These are phyloP conservation scores for Drosophila parthenogenetica DNA, from an alignment of 2,888 invertebrate species.

Conservation along the genomic window DNA sequence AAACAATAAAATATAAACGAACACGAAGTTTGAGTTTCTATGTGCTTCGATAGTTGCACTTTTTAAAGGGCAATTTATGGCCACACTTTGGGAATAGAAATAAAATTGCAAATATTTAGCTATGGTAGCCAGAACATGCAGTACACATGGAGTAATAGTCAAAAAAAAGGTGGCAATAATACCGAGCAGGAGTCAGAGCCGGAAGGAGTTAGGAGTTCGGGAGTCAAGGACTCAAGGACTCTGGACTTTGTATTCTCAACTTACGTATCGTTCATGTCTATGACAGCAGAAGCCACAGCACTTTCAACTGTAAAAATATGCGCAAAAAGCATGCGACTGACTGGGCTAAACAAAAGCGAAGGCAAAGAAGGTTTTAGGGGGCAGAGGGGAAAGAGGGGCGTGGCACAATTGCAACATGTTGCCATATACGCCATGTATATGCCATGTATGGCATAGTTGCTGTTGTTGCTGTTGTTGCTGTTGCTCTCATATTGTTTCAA, in stretches of 20 bases:
- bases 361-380: not conserved
- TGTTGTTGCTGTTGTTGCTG: conserved; percentile 23
- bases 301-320: conserved; percentile 63
- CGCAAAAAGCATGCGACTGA: conserved; percentile 61
- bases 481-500: conserved; percentile 63
- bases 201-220: not conserved
- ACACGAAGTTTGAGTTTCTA: not conserved
- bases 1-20: conserved; percentile 5
- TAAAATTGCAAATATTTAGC: conserved; percentile 72
- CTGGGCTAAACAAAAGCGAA: conserved; percentile 7
- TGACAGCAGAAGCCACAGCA: conserved; percentile 63
- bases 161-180: not conserved
- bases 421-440: conserved; percentile 44
- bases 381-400: conserved; percentile 8
- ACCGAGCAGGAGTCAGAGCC: not conserved
- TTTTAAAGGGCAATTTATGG: conserved; percentile 62
- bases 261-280: conserved; percentile 55
- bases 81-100: conserved; percentile 62
- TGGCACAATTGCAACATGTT: conserved; percentile 68
- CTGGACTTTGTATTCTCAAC: conserved; percentile 13
- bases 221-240: conserved; percentile 12
- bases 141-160: not conserved
- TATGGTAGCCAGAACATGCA: not conserved
- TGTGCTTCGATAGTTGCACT: conserved; percentile 32
- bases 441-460: conserved; percentile 25